A percentile compares a stretch with the other conserved stretches of the same genome.
These are phyloP conservation scores for Linyphia triangularis DNA, from an alignment of 2,888 invertebrate genomes.

Conservation along the genomic window DNA sequence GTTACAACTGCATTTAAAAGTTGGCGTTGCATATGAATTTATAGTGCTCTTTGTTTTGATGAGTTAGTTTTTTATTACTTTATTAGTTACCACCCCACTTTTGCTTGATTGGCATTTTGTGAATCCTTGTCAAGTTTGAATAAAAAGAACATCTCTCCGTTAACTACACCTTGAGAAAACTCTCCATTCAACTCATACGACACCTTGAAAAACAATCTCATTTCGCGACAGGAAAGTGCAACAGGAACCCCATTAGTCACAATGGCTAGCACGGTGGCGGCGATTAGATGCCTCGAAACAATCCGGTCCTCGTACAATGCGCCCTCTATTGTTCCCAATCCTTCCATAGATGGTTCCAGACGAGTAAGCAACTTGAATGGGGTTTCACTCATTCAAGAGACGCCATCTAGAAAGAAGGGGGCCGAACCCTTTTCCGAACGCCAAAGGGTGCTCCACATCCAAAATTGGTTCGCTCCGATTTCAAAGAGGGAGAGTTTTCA, in stretches of 20 bases:
- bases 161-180: too few relatives aligned
- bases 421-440: constrained; percentile 23
- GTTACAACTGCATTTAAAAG: too few relatives aligned
- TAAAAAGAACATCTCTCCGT: too few relatives aligned
- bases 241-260: neutral
- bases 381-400: neutral
- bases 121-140: too few relatives aligned
- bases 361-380: constrained; percentile 51
- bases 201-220: too few relatives aligned
- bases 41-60: too few relatives aligned
- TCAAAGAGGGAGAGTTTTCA: neutral
- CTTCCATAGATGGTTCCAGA: constrained; percentile 44
- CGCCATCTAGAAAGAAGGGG: neutral
- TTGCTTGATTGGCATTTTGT: too few relatives aligned
- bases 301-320: constrained; percentile 44
- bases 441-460: neutral
- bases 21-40: too few relatives aligned
- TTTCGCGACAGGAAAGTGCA: too few relatives aligned
- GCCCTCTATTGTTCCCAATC: constrained; percentile 16
- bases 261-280: neutral
- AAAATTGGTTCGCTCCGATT: neutral
- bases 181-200: too few relatives aligned
- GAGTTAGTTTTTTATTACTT: too few relatives aligned
- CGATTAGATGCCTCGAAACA: constrained; percentile 27
- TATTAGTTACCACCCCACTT: too few relatives aligned